Percentiles rank a stretch among this genome's conserved stretches.
These are phyloP conservation scores for Mesorhabditis belari DNA, from an alignment of 2,888 invertebrate genomes.

Conservation along the genomic window DNA sequence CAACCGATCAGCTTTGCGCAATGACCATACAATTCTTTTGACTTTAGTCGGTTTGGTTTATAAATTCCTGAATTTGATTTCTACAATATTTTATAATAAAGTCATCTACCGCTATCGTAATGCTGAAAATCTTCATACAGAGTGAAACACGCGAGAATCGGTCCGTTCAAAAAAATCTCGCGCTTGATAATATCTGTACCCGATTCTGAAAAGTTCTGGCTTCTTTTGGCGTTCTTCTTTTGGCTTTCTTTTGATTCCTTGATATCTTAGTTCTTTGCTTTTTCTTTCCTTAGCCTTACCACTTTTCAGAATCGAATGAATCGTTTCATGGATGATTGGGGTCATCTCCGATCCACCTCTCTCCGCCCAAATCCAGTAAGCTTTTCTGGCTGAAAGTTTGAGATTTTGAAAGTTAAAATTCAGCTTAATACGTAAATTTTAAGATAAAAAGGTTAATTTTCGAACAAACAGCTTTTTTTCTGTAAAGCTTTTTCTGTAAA, in stretches of 20 bases:
- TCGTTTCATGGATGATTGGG: neutral
- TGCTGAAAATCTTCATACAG: neutral
- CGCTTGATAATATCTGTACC: neutral
- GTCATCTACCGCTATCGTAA: neutral
- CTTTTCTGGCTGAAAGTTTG: neutral
- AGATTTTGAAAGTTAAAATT: neutral
- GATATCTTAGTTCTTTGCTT: no score
- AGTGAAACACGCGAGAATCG: neutral
- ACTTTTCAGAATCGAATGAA: no score
- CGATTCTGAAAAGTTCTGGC: neutral
- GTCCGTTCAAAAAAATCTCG: neutral
- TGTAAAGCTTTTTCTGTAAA: no score
- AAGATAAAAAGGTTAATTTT: no score
- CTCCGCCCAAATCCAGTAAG: neutral
- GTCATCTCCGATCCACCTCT: neutral
- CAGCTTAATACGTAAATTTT: no score
- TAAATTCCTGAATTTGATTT: neutral
- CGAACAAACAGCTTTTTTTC: no score
- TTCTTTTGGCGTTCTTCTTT: no score
- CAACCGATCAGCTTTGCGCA: neutral
- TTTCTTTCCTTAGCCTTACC: no score
- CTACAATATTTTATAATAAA: neutral
- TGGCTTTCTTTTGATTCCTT: no score
- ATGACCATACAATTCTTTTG: neutral
- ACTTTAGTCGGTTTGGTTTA: no score